A percentile compares a stretch with the other conserved stretches of the same genome.
phyloP scores from a whole-genome alignment of 2,113 vertebrate genomes.

The Vombatus ursinus region DNA sequence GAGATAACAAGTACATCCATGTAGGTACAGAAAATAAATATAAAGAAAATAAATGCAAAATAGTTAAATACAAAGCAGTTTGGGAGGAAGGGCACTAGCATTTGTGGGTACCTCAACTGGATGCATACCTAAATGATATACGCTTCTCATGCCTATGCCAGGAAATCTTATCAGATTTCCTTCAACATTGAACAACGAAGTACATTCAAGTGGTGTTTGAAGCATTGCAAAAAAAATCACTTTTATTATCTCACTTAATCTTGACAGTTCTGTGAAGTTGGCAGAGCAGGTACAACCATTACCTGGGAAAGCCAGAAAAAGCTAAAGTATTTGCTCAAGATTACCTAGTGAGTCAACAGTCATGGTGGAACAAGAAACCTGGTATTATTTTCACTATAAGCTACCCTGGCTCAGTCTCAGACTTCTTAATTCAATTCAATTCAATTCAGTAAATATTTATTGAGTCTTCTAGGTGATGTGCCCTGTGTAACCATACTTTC shows the following conservation, averaged over 20 bases:
- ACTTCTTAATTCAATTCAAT: not conserved
- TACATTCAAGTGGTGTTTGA: not conserved
- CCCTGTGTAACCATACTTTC: not conserved
- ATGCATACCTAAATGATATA: not conserved
- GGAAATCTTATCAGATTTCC: not conserved
- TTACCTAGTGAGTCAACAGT: not conserved
- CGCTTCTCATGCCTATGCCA: not conserved
- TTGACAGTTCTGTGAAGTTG: not conserved
- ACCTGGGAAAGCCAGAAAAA: not conserved
- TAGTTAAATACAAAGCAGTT: not conserved
- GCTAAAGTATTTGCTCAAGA: not conserved
- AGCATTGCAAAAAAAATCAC: not conserved
- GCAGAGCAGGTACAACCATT: not conserved
- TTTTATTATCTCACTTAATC: not conserved
- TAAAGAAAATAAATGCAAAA: not conserved
- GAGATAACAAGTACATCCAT: not conserved
- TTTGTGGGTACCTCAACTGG: not conserved
- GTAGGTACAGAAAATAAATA: not conserved
- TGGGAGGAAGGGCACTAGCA: not conserved
- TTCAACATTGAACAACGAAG: not conserved
- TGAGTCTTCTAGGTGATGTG: not conserved
- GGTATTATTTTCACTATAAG: not conserved
- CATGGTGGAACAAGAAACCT: not conserved
- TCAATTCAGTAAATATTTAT: not conserved
- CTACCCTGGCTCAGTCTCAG: not conserved